phyloP scores from a whole-genome alignment of 2,888 invertebrate species.

The Diarsia brunnea region DNA sequence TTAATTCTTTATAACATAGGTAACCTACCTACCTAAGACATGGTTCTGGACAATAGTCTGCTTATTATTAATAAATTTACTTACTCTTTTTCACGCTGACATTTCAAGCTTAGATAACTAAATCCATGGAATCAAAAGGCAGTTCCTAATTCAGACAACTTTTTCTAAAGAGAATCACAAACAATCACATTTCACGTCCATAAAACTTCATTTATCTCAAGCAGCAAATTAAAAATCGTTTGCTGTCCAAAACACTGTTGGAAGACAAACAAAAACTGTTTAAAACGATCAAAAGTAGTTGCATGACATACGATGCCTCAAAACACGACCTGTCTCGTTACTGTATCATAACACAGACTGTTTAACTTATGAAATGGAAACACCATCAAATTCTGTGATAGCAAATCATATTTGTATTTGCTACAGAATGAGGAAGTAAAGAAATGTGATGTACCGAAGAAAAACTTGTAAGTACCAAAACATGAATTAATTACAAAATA shows the following conservation, averaged over 20 bases:
- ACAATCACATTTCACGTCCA: background rate
- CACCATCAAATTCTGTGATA: constrained; percentile 52
- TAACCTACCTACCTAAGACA: too few relatives aligned
- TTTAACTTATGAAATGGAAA: constrained; percentile 52
- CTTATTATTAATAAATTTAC: background rate
- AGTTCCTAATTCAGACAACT: too few relatives aligned
- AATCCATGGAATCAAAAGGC: background rate
- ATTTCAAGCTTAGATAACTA: background rate
- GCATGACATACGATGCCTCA: constrained; percentile 52
- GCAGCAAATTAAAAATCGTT: constrained; percentile 10
- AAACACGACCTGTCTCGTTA: constrained; percentile 44
- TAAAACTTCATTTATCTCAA: background rate
- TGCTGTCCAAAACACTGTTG: constrained; percentile 48
- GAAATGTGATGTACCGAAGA: background rate
- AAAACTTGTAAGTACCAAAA: background rate
- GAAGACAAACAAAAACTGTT: constrained; percentile 51
- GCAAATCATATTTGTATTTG: constrained; percentile 21
- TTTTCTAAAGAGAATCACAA: background rate
- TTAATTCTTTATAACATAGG: background rate
- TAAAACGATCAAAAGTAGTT: constrained; percentile 43
- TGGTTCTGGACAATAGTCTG: background rate
- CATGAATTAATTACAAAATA: background rate
- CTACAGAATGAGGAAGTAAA: background rate
- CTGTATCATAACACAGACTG: constrained; percentile 61
- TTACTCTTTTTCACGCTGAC: background rate